Base-by-base conservation (phyloP, 2,888 invertebrate genomes). In the Conops quadrifasciatus region DNA sequence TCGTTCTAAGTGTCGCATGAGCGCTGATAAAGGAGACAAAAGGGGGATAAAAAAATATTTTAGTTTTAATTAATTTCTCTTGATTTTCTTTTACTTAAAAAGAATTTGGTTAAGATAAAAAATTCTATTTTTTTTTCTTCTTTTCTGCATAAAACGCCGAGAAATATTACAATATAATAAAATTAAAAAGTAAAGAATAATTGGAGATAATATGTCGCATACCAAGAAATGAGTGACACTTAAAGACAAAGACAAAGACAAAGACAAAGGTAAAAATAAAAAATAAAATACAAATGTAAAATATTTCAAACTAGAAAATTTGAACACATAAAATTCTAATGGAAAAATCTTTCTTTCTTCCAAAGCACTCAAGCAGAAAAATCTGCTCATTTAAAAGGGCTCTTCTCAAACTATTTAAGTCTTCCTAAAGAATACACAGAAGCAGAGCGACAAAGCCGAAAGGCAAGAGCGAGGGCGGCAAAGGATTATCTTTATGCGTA, bases 281-380 rank as follows among this genome's bases (percentile, higher is more conserved):
- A 36, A 19, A 4, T 15, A 19, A 9, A 53, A 19, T 53, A 15
- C 21, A 21, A 56, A 56, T 24, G 13, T 2, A 56, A 36, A 26
- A 56, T 51, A 2, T 51, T 51, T 7, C 1, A 21, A 56, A 24
- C 56, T 24, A 43, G 43, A 2, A 60, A 60, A 62, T 21, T n/a
- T 28, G 59, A 59, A 36, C 11, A 43, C 19, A 36, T 62, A 21
- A 62, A 45, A 21, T 62, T 36, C 15, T 21, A 5, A 16, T n/a
- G n/a, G n/a, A n/a, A n/a, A n/a, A n/a, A 43, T 21, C 36, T 43
- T 19, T 45, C 43, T 62, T 45, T 21, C 11, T n/a, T n/a, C 1
- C 65, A 36, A 47, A 19, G 56, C 28, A 7, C 56, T 66, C 66
- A 64, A 49, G 64, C n/a, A 64, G 49, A 64, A 64, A 47, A 64